These are phyloP conservation scores for Steinernema feltiae DNA, from an alignment of 1,140 invertebrate species.

Conservation along the genomic window DNA sequence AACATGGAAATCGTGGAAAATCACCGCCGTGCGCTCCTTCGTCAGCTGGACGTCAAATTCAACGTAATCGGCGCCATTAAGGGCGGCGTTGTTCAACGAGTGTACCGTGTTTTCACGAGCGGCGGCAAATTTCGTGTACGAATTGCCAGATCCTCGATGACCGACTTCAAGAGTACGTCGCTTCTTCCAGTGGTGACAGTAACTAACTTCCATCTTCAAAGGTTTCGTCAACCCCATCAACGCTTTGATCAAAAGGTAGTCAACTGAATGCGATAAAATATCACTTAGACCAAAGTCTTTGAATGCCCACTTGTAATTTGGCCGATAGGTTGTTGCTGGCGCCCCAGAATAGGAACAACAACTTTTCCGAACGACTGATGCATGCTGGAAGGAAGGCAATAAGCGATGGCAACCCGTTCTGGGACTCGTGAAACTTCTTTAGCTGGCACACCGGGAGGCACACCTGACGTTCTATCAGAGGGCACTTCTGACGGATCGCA, in stretches of 20 bases:
- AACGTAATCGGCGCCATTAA: constrained; percentile 35
- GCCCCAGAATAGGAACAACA: constrained; percentile 24
- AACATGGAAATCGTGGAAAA: constrained; percentile 41
- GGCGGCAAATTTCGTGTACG: constrained; percentile 33
- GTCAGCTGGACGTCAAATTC: constrained; percentile 42
- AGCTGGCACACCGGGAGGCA: neutral
- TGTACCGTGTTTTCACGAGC: constrained; percentile 38
- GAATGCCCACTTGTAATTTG: constrained; percentile 30
- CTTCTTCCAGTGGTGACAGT: constrained; percentile 33
- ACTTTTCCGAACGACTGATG: constrained; percentile 36
- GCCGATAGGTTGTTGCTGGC: constrained; percentile 29
- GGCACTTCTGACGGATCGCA: constrained; percentile 6
- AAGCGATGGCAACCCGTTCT: constrained; percentile 33
- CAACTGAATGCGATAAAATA: constrained; percentile 16
- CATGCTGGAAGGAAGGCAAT: constrained; percentile 30
- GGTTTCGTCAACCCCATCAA: neutral
- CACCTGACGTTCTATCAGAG: neutral
- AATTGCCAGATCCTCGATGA: constrained; percentile 35
- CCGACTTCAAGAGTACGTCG: constrained; percentile 31
- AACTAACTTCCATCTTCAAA: constrained; percentile 20
- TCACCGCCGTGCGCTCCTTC: constrained; percentile 28
- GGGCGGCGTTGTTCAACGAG: constrained; percentile 39
- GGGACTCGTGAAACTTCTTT: neutral
- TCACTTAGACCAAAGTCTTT: neutral
- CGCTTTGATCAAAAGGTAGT: constrained; percentile 32